Conservation (phyloP, 2,888 invertebrate species). For the Drosophila atripex region DNA sequence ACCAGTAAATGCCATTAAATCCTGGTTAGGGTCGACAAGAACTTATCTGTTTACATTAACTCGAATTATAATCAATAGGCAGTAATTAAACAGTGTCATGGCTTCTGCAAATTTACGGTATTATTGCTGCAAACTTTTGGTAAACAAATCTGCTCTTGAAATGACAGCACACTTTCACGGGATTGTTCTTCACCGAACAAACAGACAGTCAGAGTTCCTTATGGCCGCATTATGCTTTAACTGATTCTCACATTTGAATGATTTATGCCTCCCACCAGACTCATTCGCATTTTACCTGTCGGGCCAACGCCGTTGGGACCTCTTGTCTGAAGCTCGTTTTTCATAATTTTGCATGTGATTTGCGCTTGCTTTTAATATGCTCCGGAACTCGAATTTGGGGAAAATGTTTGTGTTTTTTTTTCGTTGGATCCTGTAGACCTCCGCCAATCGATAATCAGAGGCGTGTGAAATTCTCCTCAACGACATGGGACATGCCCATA, state of each 20-base stretch:
- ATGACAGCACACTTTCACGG: constrained; percentile 5
- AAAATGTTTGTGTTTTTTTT: not conserved
- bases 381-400: constrained; percentile 2
- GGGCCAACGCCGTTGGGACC: constrained; percentile 47
- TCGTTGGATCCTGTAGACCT: not conserved
- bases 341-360: constrained; percentile 75
- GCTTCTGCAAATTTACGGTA: not conserved
- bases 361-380: constrained; percentile 45
- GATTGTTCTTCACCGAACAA: constrained; percentile 28
- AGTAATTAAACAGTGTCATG: not conserved
- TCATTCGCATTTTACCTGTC: constrained; percentile 62
- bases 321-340: constrained; percentile 63
- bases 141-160: constrained; percentile 1
- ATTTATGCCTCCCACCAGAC: constrained; percentile 74
- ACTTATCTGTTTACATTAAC: constrained; percentile 17
- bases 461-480: constrained; percentile 43
- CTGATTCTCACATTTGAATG: constrained; percentile 75
- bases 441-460: constrained; percentile 64
- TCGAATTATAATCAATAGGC: constrained; percentile 11
- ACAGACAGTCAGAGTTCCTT: constrained; percentile 36
- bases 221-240: constrained; percentile 67
- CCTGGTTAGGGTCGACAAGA: not conserved
- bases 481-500: constrained; percentile 44
- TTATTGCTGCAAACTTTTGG: constrained; percentile 9
- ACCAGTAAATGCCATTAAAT: not conserved